Base-by-base conservation (phyloP, 2,888 invertebrate species). In the Axea sp. region DNA sequence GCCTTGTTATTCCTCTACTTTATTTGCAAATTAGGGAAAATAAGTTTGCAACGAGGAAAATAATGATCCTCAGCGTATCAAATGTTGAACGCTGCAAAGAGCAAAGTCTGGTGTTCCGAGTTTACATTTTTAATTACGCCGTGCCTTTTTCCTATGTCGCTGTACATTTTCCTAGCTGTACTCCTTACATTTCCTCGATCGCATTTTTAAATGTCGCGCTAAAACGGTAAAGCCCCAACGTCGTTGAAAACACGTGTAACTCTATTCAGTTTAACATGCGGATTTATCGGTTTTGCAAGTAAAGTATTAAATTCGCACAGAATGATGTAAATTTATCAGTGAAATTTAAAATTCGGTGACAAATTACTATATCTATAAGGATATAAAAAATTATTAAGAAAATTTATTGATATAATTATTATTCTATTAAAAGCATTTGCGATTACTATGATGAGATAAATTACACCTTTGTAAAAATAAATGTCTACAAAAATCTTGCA, bases 1-100 rank as follows among this genome's bases (percentile, higher is more conserved):
- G 45, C 45, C 65, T 55, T 65, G 45, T 55, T 53, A 55, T 45
- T 45, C 33, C 37, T 37, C 45, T 43, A 53, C 53, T 37, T 65
- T 64, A 64, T 53, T 64, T 53, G 43, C 51, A 51, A 64, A 64
- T 64, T 53, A 53, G 15, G 39, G 14, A 53, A 64, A 43, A 43
- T 35, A 51, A 64, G 41, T 26, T 43, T 15, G 14, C 30, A 8
- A 8, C 14, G 11, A 9, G 8, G 24, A 7, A 43, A 64, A 26
- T 14, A 43, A 53, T 35, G 33, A 26, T 47, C 9, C 60, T 9
- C 17, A 12, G 12, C 30, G 22, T 31, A 64, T 53, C 51, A 49
- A 51, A 62, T 62, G 39, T 35, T 35, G 3, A 26, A 19, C 31
- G n/a, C 9, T 15, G 19, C 24, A 19, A 62, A 15, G 17, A 14